Evolutionary conservation across 2,797 vertebrate genomes (phyloP).

Genomic region (Sternarchorhynchus goeldii): DNA sequence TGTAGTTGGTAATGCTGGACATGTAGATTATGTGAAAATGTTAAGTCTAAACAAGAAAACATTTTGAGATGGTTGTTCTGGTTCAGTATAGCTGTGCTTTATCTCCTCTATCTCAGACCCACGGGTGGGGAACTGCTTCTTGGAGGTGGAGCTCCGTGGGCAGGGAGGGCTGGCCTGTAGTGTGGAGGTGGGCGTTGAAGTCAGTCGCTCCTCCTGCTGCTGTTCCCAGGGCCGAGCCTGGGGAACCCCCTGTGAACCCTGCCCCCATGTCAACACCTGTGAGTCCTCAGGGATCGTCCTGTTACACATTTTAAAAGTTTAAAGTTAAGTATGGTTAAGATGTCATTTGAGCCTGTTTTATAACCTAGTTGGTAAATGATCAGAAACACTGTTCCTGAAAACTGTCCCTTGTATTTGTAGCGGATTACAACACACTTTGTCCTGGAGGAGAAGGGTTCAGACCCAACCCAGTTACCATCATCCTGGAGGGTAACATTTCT

Average conservation of each 20-base stretch:
- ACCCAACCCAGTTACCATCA: constrained; percentile 83
- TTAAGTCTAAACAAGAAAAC: neutral
- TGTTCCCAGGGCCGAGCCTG: constrained; percentile 81
- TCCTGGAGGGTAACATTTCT: constrained; percentile 79
- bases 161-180: constrained; percentile 76
- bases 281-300: constrained; percentile 54
- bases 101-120: constrained; percentile 67
- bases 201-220: constrained; percentile 82
- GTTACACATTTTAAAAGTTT: too few relatives aligned
- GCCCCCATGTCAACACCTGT: constrained; percentile 82
- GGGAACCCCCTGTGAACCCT: constrained; percentile 83
- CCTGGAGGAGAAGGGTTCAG: constrained; percentile 85
- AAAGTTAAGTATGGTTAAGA: too few relatives aligned
- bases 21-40: too few relatives aligned
- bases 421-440: constrained; percentile 83
- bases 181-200: constrained; percentile 80
- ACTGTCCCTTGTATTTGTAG: constrained; percentile 60
- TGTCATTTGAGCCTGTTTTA: too few relatives aligned
- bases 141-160: constrained; percentile 68
- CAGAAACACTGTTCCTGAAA: neutral
- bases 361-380: too few relatives aligned
- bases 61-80: neutral
- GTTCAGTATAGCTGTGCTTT: neutral
- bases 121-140: constrained; percentile 80
- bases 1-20: too few relatives aligned